These are phyloP conservation scores for Daphoenositta chrysoptera DNA, from an alignment of 2,113 vertebrate species.

Conservation along the genomic window DNA sequence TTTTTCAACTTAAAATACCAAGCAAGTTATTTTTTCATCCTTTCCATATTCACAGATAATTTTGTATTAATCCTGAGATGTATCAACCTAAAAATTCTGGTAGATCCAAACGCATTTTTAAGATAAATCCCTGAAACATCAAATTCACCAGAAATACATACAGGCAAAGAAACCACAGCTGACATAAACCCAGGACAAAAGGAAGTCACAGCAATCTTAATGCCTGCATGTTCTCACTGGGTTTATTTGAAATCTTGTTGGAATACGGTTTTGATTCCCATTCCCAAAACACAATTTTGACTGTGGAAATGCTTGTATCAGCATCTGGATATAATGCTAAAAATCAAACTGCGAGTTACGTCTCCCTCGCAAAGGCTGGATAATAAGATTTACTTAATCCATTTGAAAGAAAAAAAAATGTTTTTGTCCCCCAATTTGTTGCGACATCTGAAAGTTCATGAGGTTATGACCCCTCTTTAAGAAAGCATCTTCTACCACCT, in stretches of 20 bases:
- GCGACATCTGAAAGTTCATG: slow-evolving; percentile 82
- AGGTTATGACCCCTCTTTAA: slow-evolving; percentile 81
- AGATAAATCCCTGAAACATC: not conserved
- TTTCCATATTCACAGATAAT: not conserved
- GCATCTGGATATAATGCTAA: slow-evolving; percentile 68
- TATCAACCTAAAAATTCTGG: not conserved
- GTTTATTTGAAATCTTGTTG: not conserved
- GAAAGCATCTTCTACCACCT: slow-evolving; percentile 77
- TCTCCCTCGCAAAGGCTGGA: slow-evolving; percentile 66
- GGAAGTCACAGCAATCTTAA: not conserved
- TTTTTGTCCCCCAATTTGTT: slow-evolving; percentile 85
- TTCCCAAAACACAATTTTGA: not conserved
- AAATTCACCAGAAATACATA: not conserved
- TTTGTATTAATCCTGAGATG: not conserved
- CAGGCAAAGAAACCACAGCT: not conserved
- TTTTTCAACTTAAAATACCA: not conserved
- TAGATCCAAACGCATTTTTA: not conserved
- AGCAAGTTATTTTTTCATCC: not conserved
- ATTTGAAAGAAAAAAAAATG: slow-evolving; percentile 67
- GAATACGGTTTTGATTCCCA: not conserved
- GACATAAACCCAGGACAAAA: not conserved
- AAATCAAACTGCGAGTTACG: slow-evolving; percentile 55
- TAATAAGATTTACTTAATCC: slow-evolving; percentile 79
- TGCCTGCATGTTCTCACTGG: not conserved
- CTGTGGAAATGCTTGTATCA: slow-evolving; percentile 57